Conservation (phyloP, 2,113 vertebrate genomes). For the Urocitellus parryii region DNA sequence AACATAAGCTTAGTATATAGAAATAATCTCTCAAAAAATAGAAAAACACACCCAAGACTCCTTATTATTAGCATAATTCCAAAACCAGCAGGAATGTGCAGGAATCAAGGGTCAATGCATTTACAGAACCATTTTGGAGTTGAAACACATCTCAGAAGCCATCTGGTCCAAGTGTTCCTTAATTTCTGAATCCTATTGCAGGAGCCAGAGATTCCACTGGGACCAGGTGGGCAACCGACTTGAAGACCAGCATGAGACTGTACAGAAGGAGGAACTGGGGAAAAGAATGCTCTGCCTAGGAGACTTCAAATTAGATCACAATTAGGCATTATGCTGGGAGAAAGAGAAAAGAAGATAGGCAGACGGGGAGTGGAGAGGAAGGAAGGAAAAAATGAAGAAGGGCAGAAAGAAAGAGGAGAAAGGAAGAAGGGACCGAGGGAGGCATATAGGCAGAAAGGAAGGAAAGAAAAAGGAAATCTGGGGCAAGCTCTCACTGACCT, state of each 20-base stretch:
- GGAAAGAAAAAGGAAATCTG: background rate
- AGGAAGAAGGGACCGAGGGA: fast-evolving
- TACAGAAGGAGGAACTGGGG: fast-evolving
- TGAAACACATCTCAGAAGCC: background rate
- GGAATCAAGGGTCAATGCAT: background rate
- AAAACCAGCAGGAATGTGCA: no score
- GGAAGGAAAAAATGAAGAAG: no score
- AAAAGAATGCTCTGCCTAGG: background rate
- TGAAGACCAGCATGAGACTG: fast-evolving
- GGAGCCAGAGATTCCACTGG: background rate
- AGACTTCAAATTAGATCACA: fast-evolving
- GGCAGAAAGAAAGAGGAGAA: no score
- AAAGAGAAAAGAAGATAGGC: background rate
- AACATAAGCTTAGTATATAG: background rate
- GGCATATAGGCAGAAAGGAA: background rate
- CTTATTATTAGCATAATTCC: background rate
- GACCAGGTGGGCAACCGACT: fast-evolving
- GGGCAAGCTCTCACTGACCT: background rate
- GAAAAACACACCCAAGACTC: fast-evolving
- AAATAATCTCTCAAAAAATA: background rate
- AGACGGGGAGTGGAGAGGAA: background rate
- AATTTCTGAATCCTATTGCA: no score
- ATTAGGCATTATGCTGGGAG: background rate
- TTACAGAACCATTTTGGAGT: background rate
- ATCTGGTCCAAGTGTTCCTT: fast-evolving